Evolutionary conservation across 2,888 invertebrate species (phyloP), one percentile per base, ranked within the genome.

Genomic region (Chrysopilus asiliformis): DNA sequence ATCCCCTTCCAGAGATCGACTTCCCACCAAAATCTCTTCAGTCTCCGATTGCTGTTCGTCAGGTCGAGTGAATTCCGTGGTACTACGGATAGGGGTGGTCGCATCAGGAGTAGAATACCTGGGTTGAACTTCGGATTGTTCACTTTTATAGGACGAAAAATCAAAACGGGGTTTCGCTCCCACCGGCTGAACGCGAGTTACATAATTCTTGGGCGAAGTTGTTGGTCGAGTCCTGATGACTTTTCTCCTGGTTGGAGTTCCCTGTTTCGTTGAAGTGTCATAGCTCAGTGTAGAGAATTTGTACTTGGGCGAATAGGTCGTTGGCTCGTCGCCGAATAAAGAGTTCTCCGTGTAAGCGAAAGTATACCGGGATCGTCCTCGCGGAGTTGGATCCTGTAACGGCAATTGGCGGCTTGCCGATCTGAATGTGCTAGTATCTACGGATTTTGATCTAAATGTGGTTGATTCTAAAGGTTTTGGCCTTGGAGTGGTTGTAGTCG

Each of bases 341-440:
- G 48, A 43, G 32, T 53, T 56, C 26, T 45, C 47, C 1, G 46
- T 42, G 3, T 53, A 55, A 10, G 57, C 55, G 6, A 50, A 53
- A 1, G 61, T 60, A 32, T 57, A 63, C 0, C 63, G 53, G 2
- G 60, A 61, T 3, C 62, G 53, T 2, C 64, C 59, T 16, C 60
- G 48, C 5, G 50, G 44, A 4, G 37, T 42, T 25, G 39, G 32
- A 16, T 39, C 35, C n/a, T 27, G 40, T 26, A 6, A 10, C 22
- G 10, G 22, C n/a, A 26, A 26, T 26, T 26, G 26, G 9, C 5
- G n/a, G 4, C 26, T 26, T 5, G 7, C n/a, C 13, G 26, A 12
- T 26, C 25, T 16, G 2, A 25, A 14, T 15, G 28, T 29, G 10
- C 30, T 36, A 18, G 41, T 30, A 8, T 42, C 38, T 12, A 43